These are phyloP conservation scores for Pelecanoides urinatrix DNA, from an alignment of 2,113 vertebrate species.

Conservation along the genomic window DNA sequence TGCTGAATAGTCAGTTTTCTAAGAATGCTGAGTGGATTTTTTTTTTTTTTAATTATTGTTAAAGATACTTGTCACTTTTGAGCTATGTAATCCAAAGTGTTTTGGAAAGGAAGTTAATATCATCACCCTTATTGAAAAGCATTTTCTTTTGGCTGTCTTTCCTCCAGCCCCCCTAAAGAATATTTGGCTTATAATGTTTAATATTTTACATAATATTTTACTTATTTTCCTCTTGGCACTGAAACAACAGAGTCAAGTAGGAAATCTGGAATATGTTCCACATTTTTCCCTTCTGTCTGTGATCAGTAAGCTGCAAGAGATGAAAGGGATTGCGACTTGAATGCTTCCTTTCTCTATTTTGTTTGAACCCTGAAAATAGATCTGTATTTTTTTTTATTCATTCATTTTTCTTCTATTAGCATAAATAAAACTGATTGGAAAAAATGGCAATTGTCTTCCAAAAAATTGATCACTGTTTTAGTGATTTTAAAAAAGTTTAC, in stretches of 20 bases:
- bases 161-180: neutral
- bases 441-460: too few species aligned
- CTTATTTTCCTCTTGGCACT: constrained; percentile 47
- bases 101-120: constrained; percentile 15
- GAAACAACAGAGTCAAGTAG: constrained; percentile 25
- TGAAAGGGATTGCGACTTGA: constrained; percentile 20
- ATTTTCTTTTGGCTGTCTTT: constrained; percentile 20
- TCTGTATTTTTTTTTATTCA: too few species aligned
- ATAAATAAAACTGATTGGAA: too few species aligned
- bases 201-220: constrained; percentile 64
- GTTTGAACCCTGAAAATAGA: too few species aligned
- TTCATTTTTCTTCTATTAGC: too few species aligned
- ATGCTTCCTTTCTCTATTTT: constrained; percentile 40
- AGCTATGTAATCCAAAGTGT: neutral
- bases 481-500: too few species aligned
- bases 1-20: neutral
- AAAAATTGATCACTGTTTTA: too few species aligned
- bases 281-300: constrained; percentile 50
- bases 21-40: neutral
- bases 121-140: neutral
- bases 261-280: constrained; percentile 59
- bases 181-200: constrained; percentile 42
- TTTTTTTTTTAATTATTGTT: neutral
- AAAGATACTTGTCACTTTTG: neutral
- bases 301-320: constrained; percentile 57